Conservation (phyloP, 53 echinoderm and acorn worm genomes). For the Temnopleurus reevesii region DNA sequence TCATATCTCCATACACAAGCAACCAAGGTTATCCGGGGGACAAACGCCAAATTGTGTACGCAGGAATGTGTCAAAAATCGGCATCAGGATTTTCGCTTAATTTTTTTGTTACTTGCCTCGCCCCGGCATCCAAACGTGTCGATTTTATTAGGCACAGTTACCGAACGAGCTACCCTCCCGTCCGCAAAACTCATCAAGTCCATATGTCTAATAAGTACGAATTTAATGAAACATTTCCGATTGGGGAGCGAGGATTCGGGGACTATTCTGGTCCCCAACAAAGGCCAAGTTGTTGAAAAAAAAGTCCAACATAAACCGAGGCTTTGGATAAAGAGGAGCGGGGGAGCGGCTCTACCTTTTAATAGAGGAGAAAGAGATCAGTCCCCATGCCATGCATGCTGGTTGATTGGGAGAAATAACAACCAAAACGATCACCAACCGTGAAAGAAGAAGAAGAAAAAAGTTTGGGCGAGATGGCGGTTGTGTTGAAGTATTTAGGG, state of each 20-base stretch:
- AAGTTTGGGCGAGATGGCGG: neutral
- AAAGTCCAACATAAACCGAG: neutral
- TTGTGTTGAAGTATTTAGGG: conserved; percentile 6
- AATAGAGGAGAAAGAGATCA: neutral
- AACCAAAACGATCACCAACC: neutral
- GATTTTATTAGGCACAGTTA: conserved; percentile 38
- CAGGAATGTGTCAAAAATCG: conserved; percentile 39
- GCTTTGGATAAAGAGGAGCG: conserved; percentile 2
- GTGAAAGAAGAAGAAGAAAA: neutral
- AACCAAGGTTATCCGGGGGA: conserved; percentile 35
- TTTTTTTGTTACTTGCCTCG: too few relatives aligned
- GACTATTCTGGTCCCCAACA: neutral
- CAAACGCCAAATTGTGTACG: conserved; percentile 40
- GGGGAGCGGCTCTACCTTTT: conserved; percentile 2
- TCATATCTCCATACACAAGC: conserved; percentile 25
- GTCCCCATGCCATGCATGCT: neutral
- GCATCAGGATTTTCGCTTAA: conserved; percentile 12
- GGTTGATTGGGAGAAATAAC: neutral
- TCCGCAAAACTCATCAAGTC: conserved; percentile 46
- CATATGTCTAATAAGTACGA: conserved; percentile 33
- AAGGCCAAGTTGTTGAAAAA: conserved; percentile 52
- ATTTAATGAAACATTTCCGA: conserved; percentile 59
- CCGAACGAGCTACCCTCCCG: conserved; percentile 41
- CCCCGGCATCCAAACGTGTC: conserved; percentile 32
- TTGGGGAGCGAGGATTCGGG: neutral